Evolutionary conservation across 2,888 invertebrate genomes (phyloP).

Genomic region (Phaonia tiefii): DNA sequence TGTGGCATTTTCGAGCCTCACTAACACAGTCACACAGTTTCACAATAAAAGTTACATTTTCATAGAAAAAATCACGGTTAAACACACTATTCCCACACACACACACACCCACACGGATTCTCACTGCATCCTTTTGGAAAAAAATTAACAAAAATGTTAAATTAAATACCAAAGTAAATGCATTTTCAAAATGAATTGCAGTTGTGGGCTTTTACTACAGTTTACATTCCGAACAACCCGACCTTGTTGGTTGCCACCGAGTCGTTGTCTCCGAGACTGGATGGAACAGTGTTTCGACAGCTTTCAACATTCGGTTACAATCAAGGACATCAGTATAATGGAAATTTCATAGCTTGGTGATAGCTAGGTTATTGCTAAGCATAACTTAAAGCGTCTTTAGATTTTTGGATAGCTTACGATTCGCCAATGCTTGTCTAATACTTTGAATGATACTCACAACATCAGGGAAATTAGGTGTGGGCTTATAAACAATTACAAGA

Average conservation of each 20-base stretch:
- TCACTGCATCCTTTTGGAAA: constrained; percentile 11
- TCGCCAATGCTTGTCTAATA: no score
- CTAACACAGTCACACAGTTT: constrained; percentile 42
- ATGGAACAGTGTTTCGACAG: background rate
- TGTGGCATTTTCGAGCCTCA: constrained; percentile 63
- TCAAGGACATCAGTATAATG: no score
- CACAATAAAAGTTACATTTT: constrained; percentile 54
- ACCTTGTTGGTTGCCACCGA: background rate
- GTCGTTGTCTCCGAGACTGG: constrained; percentile 4
- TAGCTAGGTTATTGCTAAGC: background rate
- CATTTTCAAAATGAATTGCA: constrained; percentile 67
- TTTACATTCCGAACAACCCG: constrained; percentile 14
- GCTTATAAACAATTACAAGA: no score
- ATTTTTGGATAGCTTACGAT: no score
- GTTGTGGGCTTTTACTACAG: constrained; percentile 40
- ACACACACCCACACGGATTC: constrained; percentile 47
- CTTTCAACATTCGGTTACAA: background rate
- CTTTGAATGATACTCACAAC: no score
- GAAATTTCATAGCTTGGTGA: no score
- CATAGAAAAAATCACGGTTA: constrained; percentile 70
- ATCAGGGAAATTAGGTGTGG: no score
- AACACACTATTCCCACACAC: constrained; percentile 46
- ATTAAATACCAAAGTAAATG: constrained; percentile 66
- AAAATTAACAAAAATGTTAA: constrained; percentile 50
- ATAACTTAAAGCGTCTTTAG: no score